A percentile compares a stretch with the other conserved stretches of the same genome.
phyloP scores from a whole-genome alignment of 2,888 invertebrate species.

The Aleiodes alternator region DNA sequence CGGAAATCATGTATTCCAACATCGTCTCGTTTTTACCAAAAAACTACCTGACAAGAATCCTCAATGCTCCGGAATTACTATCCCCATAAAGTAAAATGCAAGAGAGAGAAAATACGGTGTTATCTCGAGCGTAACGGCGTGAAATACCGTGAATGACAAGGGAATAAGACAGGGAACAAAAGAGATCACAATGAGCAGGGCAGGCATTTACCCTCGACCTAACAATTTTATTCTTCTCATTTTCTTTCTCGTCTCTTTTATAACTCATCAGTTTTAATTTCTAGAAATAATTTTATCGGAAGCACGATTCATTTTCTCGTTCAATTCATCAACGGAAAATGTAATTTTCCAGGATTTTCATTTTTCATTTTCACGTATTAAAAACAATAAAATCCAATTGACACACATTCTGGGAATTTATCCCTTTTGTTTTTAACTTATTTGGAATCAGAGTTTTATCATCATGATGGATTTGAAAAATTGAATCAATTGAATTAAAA shows the following conservation, averaged over 20 bases:
- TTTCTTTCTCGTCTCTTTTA: not conserved
- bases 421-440: no score
- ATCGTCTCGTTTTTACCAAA: constrained; percentile 7
- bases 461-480: not conserved
- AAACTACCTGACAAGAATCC: constrained; percentile 9
- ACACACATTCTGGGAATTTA: not conserved
- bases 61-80: not conserved
- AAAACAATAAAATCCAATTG: not conserved
- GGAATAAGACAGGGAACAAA: constrained; percentile 20
- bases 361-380: not conserved
- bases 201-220: constrained; percentile 8
- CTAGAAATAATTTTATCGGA: not conserved
- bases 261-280: constrained; percentile 12
- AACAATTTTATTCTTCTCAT: constrained; percentile 4
- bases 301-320: constrained; percentile 4
- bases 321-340: constrained; percentile 7
- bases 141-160: constrained; percentile 20
- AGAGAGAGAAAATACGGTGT: constrained; percentile 25
- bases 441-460: not conserved
- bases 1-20: constrained; percentile 12
- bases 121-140: constrained; percentile 14
- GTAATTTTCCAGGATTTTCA: constrained; percentile 2
- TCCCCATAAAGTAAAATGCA: constrained; percentile 19
- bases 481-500: not conserved
- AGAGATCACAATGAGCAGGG: not conserved